These are phyloP conservation scores for Hirtodrosophila alboralis DNA, from an alignment of 2,888 invertebrate species.

Conservation along the genomic window DNA sequence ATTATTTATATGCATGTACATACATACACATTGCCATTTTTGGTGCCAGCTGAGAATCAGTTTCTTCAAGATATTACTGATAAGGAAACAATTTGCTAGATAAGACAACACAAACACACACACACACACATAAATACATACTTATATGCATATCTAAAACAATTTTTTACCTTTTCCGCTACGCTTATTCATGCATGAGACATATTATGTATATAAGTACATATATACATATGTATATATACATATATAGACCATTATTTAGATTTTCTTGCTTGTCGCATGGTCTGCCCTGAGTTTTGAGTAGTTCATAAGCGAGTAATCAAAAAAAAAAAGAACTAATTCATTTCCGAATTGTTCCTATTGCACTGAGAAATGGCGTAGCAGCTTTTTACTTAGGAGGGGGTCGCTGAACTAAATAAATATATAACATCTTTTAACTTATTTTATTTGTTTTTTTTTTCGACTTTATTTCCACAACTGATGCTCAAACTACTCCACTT, in stretches of 20 bases:
- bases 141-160: conserved; percentile 37
- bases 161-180: conserved; percentile 51
- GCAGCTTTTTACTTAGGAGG: too few relatives aligned
- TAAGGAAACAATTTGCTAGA: conserved; percentile 56
- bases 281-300: conserved; percentile 10
- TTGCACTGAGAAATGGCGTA: too few relatives aligned
- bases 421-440: too few relatives aligned
- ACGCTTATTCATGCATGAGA: conserved; percentile 53
- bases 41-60: conserved; percentile 29
- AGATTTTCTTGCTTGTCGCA: conserved; percentile 29
- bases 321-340: too few relatives aligned
- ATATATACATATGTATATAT: conserved; percentile 4
- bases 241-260: conserved; percentile 11
- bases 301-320: too few relatives aligned
- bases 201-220: conserved; percentile 6
- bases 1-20: conserved; percentile 4
- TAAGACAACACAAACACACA: conserved; percentile 42
- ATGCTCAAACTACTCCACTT: too few relatives aligned
- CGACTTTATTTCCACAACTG: too few relatives aligned
- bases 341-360: too few relatives aligned
- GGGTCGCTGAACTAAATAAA: too few relatives aligned
- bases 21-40: conserved; percentile 16
- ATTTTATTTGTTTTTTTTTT: too few relatives aligned
- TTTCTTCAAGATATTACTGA: conserved; percentile 68
- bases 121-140: conserved; percentile 4